Conservation (phyloP, 2,113 vertebrate genomes). For the cattle (Bos taurus) region ARS-UCD2.0 NC_037352.1:4044501-4045000, state of each 20-base stretch:
- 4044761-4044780: neutral
- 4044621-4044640: slow-evolving; percentile 87
- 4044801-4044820: rapidly evolving
- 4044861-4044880: neutral
- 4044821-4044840: neutral
- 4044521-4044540: slow-evolving; percentile 86
- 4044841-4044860: rapidly evolving
- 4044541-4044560: slow-evolving; percentile 90
- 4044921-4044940: neutral
- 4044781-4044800: neutral
- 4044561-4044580: slow-evolving; percentile 88
- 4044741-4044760: too few species aligned
- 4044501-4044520: slow-evolving; percentile 87
- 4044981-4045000: neutral
- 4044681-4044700: rapidly evolving
- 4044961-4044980: neutral
- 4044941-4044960: neutral
- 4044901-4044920: neutral
- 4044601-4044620: slow-evolving; percentile 88
- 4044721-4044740: neutral
- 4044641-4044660: neutral
- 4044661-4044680: neutral
- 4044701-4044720: neutral
- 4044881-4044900: neutral
- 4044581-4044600: slow-evolving; percentile 85